Conservation (phyloP, 1,140 invertebrate genomes). For the Trichonephila inaurata region DNA sequence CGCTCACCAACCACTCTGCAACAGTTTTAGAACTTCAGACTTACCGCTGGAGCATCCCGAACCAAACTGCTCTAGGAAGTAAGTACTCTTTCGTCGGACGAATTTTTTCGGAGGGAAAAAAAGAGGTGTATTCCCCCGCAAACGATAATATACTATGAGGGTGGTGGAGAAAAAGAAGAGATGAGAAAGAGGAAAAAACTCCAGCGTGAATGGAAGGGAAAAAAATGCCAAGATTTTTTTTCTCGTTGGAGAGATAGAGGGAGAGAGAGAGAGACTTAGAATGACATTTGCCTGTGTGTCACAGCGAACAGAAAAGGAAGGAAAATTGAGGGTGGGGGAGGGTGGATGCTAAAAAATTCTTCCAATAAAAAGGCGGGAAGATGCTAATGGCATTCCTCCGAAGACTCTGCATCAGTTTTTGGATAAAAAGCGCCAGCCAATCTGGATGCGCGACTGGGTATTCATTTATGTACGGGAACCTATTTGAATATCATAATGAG, state of each 20-base stretch:
- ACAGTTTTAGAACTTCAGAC: too few relatives aligned
- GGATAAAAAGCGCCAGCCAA: slow-evolving; percentile 56
- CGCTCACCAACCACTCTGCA: too few relatives aligned
- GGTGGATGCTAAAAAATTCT: slow-evolving; percentile 70
- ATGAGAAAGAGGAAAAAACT: background rate
- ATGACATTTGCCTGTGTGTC: slow-evolving; percentile 63
- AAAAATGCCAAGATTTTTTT: background rate
- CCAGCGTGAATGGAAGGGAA: background rate
- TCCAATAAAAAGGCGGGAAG: slow-evolving; percentile 69
- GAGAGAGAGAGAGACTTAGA: background rate
- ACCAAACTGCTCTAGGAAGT: background rate
- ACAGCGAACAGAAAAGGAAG: slow-evolving; percentile 41
- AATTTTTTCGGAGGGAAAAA: background rate
- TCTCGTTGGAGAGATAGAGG: background rate
- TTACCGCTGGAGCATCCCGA: background rate
- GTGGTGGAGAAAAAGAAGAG: background rate
- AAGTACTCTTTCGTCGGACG: background rate
- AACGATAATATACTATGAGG: background rate
- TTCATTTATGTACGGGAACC: slow-evolving; percentile 72
- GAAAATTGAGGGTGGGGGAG: slow-evolving; percentile 16
- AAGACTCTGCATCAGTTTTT: slow-evolving; percentile 62
- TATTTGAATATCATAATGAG: slow-evolving; percentile 76
- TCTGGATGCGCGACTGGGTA: slow-evolving; percentile 65
- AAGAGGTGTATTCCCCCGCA: background rate
- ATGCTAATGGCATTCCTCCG: slow-evolving; percentile 72